Evolutionary conservation across 2,113 vertebrate genomes (phyloP).

Genomic region (Lichenostomus cassidix): DNA sequence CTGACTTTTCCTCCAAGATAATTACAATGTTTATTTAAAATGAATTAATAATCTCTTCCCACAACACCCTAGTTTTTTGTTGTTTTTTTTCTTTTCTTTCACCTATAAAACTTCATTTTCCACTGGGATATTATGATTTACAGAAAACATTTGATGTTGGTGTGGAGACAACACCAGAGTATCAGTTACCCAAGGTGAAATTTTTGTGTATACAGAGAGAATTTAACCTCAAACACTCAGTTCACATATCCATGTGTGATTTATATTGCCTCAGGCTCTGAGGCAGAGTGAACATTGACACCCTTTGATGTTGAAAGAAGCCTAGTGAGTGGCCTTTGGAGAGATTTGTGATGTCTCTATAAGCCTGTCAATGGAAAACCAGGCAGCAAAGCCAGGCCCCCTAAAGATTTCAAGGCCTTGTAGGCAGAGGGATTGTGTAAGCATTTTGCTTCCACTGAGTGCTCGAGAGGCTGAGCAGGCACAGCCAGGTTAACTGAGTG

Average conservation of each 20-base stretch:
- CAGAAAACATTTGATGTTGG: conserved; percentile 9
- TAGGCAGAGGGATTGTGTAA: background rate
- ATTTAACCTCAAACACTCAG: conserved; percentile 49
- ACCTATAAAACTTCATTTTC: background rate
- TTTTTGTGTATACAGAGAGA: conserved; percentile 42
- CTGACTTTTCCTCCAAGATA: background rate
- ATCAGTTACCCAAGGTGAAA: conserved; percentile 38
- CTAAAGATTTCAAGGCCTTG: conserved; percentile 37
- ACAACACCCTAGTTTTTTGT: background rate
- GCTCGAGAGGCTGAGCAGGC: background rate
- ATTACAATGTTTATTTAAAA: background rate
- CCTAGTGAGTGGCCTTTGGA: conserved; percentile 54
- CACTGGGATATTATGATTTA: background rate
- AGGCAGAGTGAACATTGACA: conserved; percentile 40
- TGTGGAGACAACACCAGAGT: background rate
- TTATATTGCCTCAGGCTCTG: conserved; percentile 29
- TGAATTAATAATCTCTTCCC: background rate
- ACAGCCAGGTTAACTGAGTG: background rate
- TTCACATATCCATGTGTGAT: conserved; percentile 41
- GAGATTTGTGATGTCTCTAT: conserved; percentile 67
- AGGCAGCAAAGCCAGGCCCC: conserved; percentile 27
- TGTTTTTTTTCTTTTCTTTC: background rate
- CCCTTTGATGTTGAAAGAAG: conserved; percentile 67
- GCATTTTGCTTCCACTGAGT: conserved; percentile 18
- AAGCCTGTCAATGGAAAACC: conserved; percentile 51